Evolutionary conservation across 2,888 invertebrate species (phyloP).

Genomic region (Thereva unica): DNA sequence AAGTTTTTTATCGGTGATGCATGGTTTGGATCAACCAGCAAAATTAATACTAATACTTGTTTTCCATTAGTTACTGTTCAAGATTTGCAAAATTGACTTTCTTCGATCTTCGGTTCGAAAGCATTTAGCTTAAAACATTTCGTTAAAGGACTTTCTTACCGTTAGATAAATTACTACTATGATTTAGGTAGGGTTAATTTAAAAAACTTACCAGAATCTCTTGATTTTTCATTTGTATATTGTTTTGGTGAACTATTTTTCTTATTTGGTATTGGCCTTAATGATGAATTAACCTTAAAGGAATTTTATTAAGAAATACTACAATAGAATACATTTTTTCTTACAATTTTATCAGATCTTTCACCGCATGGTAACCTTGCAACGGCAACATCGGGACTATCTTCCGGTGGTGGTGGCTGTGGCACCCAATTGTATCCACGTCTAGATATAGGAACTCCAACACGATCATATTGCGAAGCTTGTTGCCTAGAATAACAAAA

Average conservation of each 20-base stretch:
- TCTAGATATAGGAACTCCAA: slow-evolving; percentile 88
- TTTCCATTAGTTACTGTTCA: too few species aligned
- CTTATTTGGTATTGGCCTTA: slow-evolving; percentile 62
- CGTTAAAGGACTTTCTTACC: too few species aligned
- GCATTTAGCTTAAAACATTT: too few species aligned
- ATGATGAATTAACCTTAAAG: slow-evolving; percentile 55
- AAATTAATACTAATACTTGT: too few species aligned
- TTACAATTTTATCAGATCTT: slow-evolving; percentile 74
- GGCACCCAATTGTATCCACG: slow-evolving; percentile 93
- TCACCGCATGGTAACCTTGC: slow-evolving; percentile 84
- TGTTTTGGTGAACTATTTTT: slow-evolving; percentile 71
- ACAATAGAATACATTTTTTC: slow-evolving; percentile 41
- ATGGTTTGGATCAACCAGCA: too few species aligned
- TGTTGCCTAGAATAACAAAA: slow-evolving; percentile 65
- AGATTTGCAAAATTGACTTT: too few species aligned
- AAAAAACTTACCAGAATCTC: slow-evolving; percentile 54
- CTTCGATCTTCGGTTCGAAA: too few species aligned
- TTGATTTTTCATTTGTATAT: slow-evolving; percentile 53
- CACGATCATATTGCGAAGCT: slow-evolving; percentile 85
- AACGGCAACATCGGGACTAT: slow-evolving; percentile 82
- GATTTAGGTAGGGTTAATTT: background rate
- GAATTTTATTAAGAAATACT: slow-evolving; percentile 36
- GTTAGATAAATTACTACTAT: too few species aligned
- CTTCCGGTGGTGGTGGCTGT: slow-evolving; percentile 89
- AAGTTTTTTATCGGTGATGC: too few species aligned